Conservation (phyloP, 2,888 invertebrate species). For the Caenorhabditis afra region DNA sequence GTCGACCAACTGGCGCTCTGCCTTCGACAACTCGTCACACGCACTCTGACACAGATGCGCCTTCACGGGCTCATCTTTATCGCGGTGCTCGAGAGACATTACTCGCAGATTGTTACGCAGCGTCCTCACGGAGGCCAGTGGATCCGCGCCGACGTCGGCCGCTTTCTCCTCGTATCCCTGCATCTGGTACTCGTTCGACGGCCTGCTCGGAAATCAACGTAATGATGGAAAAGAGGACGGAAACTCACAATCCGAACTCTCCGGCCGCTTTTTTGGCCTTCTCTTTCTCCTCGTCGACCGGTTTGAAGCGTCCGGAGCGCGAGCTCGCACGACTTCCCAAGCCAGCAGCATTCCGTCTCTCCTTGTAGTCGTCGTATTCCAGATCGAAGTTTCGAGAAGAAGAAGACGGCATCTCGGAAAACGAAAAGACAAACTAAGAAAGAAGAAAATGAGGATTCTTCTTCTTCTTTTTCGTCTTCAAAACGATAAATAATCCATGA, state of each 20-base stretch:
- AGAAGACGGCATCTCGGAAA: constrained; percentile 8
- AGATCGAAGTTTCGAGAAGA: constrained; percentile 60
- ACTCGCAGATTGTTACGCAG: constrained; percentile 69
- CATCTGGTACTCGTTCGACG: constrained; percentile 62
- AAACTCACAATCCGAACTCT: constrained; percentile 55
- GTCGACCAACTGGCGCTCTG: constrained; percentile 68
- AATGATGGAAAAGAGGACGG: background rate
- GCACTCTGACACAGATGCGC: constrained; percentile 68
- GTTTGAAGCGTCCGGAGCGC: constrained; percentile 38
- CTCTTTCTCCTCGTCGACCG: constrained; percentile 47
- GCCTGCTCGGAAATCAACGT: constrained; percentile 39
- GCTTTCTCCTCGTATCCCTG: constrained; percentile 60
- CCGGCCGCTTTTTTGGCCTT: constrained; percentile 32
- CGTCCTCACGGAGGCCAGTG: constrained; percentile 69
- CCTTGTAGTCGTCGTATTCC: constrained; percentile 64
- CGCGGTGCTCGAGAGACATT: constrained; percentile 48
- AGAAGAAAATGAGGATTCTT: background rate
- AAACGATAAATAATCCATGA: constrained; percentile 26
- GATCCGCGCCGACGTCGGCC: constrained; percentile 70
- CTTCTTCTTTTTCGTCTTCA: too few relatives aligned
- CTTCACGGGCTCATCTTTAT: constrained; percentile 61
- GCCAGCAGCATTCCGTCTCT: constrained; percentile 56
- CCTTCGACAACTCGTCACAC: constrained; percentile 63
- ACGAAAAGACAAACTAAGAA: background rate
- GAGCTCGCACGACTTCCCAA: constrained; percentile 38